Evolutionary conservation across 2,113 vertebrate species (phyloP).

Genomic region (Macquaria australasica): DNA sequence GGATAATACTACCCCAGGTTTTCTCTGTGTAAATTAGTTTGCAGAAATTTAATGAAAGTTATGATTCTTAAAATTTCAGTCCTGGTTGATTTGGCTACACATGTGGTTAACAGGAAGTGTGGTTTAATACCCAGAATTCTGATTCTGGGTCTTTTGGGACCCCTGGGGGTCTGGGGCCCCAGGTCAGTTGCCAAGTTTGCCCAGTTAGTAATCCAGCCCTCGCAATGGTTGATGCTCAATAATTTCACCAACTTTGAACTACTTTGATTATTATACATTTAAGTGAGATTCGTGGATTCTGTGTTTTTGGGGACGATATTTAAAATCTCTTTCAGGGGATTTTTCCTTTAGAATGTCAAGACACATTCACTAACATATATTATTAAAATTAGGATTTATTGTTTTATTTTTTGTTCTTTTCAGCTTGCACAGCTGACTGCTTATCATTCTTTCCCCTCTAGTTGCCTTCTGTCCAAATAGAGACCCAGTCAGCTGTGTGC

Average conservation of each 20-base stretch:
- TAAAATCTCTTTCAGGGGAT: not conserved
- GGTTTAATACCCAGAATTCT: not conserved
- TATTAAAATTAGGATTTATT: not conserved
- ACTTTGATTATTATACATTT: not conserved
- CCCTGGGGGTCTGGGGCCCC: not conserved
- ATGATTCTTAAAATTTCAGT: not conserved
- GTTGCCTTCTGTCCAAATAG: constrained; percentile 39
- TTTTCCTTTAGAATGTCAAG: not conserved
- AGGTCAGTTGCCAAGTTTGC: not conserved
- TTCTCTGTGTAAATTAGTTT: not conserved
- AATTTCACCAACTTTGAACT: not conserved
- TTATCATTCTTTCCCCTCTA: constrained; percentile 24
- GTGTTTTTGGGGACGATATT: not conserved
- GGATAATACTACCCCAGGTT: not conserved
- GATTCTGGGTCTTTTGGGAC: not conserved
- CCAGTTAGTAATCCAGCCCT: not conserved
- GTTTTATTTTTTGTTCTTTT: not conserved
- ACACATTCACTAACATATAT: not conserved
- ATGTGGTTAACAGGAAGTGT: not conserved
- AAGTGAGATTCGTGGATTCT: not conserved
- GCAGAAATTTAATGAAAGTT: not conserved
- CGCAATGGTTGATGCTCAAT: not conserved
- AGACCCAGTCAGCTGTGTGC: constrained; percentile 54
- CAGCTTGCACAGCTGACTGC: constrained; percentile 12
- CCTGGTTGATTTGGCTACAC: not conserved